These are phyloP conservation scores for Coelinius sp. DNA, from an alignment of 2,888 invertebrate species.

Conservation along the genomic window DNA sequence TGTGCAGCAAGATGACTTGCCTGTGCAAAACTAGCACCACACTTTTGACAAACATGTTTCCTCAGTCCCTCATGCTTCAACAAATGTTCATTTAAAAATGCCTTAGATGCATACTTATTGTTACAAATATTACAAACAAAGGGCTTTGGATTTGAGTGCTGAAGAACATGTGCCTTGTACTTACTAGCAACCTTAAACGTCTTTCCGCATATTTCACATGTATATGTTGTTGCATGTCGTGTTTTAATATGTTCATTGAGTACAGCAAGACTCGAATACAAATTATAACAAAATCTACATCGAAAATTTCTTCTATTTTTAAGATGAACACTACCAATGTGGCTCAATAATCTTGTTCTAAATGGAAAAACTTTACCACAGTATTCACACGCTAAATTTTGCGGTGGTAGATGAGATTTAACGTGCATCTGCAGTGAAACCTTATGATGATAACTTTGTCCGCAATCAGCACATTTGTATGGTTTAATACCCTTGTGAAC, in stretches of 20 bases:
- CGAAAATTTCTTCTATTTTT: slow-evolving; percentile 67
- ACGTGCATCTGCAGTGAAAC: slow-evolving; percentile 69
- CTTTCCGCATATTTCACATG: slow-evolving; percentile 66
- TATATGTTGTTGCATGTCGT: slow-evolving; percentile 66
- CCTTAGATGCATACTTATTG: slow-evolving; percentile 68
- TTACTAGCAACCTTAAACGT: slow-evolving; percentile 68
- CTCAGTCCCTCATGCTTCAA: slow-evolving; percentile 67
- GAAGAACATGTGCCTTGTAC: slow-evolving; percentile 66
- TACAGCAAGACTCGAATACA: slow-evolving; percentile 67
- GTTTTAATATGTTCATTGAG: slow-evolving; percentile 68
- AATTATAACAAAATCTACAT: slow-evolving; percentile 68
- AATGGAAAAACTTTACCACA: slow-evolving; percentile 69
- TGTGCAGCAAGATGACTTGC: slow-evolving; percentile 69
- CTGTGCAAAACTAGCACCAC: slow-evolving; percentile 68
- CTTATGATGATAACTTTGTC: slow-evolving; percentile 68
- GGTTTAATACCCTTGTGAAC: slow-evolving; percentile 68
- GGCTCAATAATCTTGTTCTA: slow-evolving; percentile 66
- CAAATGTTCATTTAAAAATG: slow-evolving; percentile 68
- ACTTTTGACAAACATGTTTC: slow-evolving; percentile 67
- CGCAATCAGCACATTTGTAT: slow-evolving; percentile 65
- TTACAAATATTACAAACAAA: slow-evolving; percentile 66
- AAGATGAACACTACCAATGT: slow-evolving; percentile 67
- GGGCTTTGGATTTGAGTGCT: slow-evolving; percentile 68
- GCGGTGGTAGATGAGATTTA: slow-evolving; percentile 67
- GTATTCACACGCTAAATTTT: slow-evolving; percentile 68